Evolutionary conservation across 2,888 invertebrate species (phyloP).

Genomic region (Temnothorax rugatulus): DNA sequence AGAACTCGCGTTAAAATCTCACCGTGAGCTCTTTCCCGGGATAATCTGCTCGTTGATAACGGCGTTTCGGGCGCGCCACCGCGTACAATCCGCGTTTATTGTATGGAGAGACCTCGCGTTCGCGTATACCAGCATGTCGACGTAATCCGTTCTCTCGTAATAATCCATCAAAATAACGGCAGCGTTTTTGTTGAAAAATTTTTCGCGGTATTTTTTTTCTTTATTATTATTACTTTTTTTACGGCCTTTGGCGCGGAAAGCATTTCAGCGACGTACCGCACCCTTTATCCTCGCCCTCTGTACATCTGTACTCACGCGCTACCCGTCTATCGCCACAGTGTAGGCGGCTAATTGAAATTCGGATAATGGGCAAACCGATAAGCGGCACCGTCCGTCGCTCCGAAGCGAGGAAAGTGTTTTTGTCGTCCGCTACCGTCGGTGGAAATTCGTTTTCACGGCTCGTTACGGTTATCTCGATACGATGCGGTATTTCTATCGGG

Average conservation of each 20-base stretch:
- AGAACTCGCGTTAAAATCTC: conserved; percentile 44
- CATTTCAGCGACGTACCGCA: conserved; percentile 12
- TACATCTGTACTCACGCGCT: conserved; percentile 50
- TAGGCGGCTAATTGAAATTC: conserved; percentile 74
- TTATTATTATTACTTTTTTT: conserved; percentile 12
- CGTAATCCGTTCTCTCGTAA: conserved; percentile 50
- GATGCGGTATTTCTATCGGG: conserved; percentile 36
- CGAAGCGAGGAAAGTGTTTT: conserved; percentile 60
- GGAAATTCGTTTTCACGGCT: conserved; percentile 77
- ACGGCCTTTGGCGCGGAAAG: conserved; percentile 7
- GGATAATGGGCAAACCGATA: conserved; percentile 73
- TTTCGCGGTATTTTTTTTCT: conserved; percentile 5
- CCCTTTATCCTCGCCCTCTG: conserved; percentile 10
- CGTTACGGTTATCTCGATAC: conserved; percentile 66
- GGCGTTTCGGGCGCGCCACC: conserved; percentile 13
- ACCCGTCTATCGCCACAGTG: conserved; percentile 4
- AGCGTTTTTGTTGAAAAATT: conserved; percentile 18
- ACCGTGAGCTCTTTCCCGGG: conserved; percentile 32
- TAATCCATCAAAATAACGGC: conserved; percentile 48
- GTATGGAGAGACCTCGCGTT: conserved; percentile 4
- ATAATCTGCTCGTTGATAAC: conserved; percentile 47
- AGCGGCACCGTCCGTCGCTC: conserved; percentile 55
- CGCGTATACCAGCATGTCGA: conserved; percentile 31
- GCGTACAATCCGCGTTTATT: conserved; percentile 41
- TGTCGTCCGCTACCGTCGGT: conserved; percentile 41